Base-by-base conservation (phyloP, 2,797 vertebrate genomes). In the Anisognathus igniventris region DNA sequence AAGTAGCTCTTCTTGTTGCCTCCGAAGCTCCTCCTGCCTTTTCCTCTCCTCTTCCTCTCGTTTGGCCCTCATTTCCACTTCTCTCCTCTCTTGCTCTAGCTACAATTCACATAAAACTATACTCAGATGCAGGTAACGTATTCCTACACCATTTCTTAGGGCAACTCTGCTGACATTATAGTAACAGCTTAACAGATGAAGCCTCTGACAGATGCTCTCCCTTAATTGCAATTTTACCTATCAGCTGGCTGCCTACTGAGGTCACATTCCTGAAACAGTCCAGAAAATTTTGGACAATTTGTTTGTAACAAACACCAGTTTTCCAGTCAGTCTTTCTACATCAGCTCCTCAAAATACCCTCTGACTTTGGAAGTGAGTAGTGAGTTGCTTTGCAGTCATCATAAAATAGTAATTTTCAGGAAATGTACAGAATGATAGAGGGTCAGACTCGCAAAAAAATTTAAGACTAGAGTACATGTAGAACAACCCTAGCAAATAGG, bases 41-140 rank as follows among this genome's bases (percentile, higher is more conserved):
- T 99, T 99, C 96, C 98, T 97, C 88, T 99, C 99, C 91, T 99
- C 99, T 88, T 99, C 99, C 96, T 99, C 99, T 95, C 98, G 98
- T 98, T 99, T 99, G 92, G 98, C 99, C 97, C 99, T 98, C 87
- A 99, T 97, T 97, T 99, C 99, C 90, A 98, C 98, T 92, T 99
- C 99, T 95, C 98, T 98, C 92, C 98, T 98, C 96, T 99, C 99
- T 95, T 99, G 98, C 88, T 99, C 99, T 97, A 99, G 96, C 99
- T 99, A 96, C 89, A 81, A 95, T 93, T 70, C 95, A 97, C 88
- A 97, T 28, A 67, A 96, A 92, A 96, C 74, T 62, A 95, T 48
- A 92, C 84, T 96, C 76, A 96, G 91, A 94, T 74, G 91, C 96
- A 96, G 90, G 91, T 95, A 90, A 95, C 71, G 88, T 96, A 95